phyloP scores from a whole-genome alignment of 1,140 invertebrate species.

The Zaprionus africanus region DNA sequence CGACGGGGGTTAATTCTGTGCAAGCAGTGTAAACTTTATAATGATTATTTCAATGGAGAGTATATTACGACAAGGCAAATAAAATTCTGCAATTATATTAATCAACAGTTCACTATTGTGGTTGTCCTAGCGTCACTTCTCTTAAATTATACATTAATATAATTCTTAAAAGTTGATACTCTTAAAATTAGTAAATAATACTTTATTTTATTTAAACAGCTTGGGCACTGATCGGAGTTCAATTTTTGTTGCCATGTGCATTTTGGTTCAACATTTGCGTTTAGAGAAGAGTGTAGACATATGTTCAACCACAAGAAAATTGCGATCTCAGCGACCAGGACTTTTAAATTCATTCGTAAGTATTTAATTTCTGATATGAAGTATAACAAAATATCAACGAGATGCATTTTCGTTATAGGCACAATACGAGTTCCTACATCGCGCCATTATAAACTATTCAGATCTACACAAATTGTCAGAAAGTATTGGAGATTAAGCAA shows the following conservation, averaged over 20 bases:
- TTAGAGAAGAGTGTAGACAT: conserved; percentile 94
- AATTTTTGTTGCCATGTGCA: conserved; percentile 94
- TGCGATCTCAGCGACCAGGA: conserved; percentile 92
- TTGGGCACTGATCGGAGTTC: conserved; percentile 94
- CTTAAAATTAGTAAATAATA: not conserved
- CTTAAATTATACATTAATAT: too few species aligned
- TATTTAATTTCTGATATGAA: conserved; percentile 46
- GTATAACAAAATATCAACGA: not conserved
- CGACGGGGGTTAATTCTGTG: too few species aligned
- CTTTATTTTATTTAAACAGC: conserved; percentile 77
- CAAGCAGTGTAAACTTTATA: too few species aligned
- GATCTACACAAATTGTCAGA: conserved; percentile 91
- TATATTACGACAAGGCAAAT: not conserved
- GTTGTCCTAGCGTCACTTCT: too few species aligned
- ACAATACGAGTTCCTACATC: conserved; percentile 96
- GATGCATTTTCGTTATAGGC: conserved; percentile 87
- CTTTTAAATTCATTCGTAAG: conserved; percentile 93
- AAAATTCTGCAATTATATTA: not conserved
- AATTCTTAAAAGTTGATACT: too few species aligned
- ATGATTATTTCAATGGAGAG: not conserved
- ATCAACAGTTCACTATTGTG: not conserved
- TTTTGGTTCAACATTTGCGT: conserved; percentile 92
- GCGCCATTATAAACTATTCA: conserved; percentile 94
- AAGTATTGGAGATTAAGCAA: conserved; percentile 81
- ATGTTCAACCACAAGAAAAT: conserved; percentile 92